These are phyloP conservation scores for Camponotus floridanus DNA, from an alignment of 1,140 invertebrate species.

Conservation along the genomic window DNA sequence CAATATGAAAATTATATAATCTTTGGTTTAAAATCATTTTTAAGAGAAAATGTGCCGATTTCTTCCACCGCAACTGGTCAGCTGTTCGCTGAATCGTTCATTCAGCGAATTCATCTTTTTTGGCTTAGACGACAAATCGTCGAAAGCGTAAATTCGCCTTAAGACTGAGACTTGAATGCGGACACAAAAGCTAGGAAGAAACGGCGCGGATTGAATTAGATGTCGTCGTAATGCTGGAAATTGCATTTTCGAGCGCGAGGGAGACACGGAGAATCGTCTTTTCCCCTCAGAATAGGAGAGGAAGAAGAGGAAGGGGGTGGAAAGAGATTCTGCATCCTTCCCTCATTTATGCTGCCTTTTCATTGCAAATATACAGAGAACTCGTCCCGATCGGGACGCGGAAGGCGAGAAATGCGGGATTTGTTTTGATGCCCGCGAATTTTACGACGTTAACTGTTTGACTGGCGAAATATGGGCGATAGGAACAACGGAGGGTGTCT, in stretches of 20 bases:
- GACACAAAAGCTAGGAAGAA: constrained; percentile 63
- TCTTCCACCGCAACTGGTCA: not conserved
- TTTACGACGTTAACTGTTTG: constrained; percentile 59
- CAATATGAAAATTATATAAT: not conserved
- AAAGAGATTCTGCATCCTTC: constrained; percentile 26
- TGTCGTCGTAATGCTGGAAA: constrained; percentile 72
- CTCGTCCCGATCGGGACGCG: constrained; percentile 31
- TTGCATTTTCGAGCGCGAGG: constrained; percentile 66
- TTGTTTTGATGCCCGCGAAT: constrained; percentile 28
- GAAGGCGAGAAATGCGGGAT: constrained; percentile 34
- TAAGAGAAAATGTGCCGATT: not conserved
- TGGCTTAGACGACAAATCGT: constrained; percentile 23
- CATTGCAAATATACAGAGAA: constrained; percentile 42
- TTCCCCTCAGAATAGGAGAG: constrained; percentile 8
- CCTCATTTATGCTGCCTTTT: constrained; percentile 48
- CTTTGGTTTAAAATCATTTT: not conserved
- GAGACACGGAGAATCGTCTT: constrained; percentile 46
- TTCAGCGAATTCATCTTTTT: constrained; percentile 27
- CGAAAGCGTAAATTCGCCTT: constrained; percentile 43
- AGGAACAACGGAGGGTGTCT: constrained; percentile 9
- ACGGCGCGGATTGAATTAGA: constrained; percentile 74
- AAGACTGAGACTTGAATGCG: constrained; percentile 51
- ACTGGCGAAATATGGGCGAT: constrained; percentile 4
- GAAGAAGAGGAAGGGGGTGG: not conserved
- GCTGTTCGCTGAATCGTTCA: not conserved